phyloP scores from a whole-genome alignment of 1,140 invertebrate species.

The Uloborus diversus region DNA sequence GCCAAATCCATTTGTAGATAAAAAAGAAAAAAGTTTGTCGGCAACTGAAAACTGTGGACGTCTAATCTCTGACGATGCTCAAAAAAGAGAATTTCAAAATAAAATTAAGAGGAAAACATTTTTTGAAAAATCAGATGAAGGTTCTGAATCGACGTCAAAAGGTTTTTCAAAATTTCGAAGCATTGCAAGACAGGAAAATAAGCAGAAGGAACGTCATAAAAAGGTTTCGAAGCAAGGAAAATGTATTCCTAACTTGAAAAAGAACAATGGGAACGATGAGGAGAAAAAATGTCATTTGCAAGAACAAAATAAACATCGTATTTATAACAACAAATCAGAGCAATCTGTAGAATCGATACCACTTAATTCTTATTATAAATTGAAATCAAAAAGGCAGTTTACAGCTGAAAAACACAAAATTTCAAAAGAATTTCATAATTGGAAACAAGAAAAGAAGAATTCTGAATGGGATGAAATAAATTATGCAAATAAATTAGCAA shows the following conservation, averaged over 20 bases:
- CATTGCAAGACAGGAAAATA: background rate
- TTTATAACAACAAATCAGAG: too few species aligned
- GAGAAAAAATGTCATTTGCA: background rate
- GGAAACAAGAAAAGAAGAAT: constrained; percentile 3
- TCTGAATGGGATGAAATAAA: background rate
- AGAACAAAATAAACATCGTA: background rate
- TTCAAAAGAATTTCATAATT: constrained; percentile 4
- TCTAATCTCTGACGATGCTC: background rate
- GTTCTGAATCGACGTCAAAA: too few species aligned
- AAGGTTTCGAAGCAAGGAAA: too few species aligned
- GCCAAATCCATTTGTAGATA: background rate
- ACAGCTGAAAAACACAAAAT: background rate
- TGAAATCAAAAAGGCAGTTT: background rate
- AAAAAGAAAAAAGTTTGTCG: background rate
- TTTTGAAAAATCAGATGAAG: background rate
- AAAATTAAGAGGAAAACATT: background rate
- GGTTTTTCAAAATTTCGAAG: background rate
- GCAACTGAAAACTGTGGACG: background rate
- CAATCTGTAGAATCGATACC: too few species aligned
- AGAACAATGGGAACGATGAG: background rate
- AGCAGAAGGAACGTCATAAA: too few species aligned
- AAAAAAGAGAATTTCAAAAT: background rate
- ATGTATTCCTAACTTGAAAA: too few species aligned
- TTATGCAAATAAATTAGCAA: too few species aligned
- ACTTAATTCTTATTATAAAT: background rate